Percentiles rank a stretch among this genome's conserved stretches.
Conservation (phyloP, 2,113 vertebrate species). For the Proterorhinus semilunaris region DNA sequence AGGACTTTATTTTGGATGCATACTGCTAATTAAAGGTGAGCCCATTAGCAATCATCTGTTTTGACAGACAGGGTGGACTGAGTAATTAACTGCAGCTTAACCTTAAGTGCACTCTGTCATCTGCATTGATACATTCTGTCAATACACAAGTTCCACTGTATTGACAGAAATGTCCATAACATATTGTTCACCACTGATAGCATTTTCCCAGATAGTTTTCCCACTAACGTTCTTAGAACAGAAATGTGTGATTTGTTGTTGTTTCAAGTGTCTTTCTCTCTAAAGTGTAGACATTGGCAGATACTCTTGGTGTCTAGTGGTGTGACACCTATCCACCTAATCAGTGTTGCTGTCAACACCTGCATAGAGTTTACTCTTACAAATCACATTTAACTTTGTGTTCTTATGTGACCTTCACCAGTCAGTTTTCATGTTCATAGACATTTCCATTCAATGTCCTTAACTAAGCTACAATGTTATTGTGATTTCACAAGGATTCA, state of each 20-base stretch:
- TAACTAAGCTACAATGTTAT: slow-evolving; percentile 28
- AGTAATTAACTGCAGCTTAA: slow-evolving; percentile 60
- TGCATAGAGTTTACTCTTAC: slow-evolving; percentile 42
- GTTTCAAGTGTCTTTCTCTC: slow-evolving; percentile 7
- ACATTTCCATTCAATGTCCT: slow-evolving; percentile 59
- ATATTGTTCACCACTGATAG: background rate
- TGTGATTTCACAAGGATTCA: slow-evolving; percentile 56
- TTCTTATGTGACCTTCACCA: slow-evolving; percentile 58
- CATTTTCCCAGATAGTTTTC: background rate
- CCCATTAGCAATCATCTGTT: slow-evolving; percentile 18
- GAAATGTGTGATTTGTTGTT: slow-evolving; percentile 34
- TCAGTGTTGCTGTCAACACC: slow-evolving; percentile 53
- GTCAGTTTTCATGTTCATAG: slow-evolving; percentile 49
- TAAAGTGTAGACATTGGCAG: slow-evolving; percentile 29
- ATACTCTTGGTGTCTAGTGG: slow-evolving; percentile 31
- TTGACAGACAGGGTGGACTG: slow-evolving; percentile 52
- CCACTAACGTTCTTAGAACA: slow-evolving; percentile 16
- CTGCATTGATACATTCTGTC: slow-evolving; percentile 43
- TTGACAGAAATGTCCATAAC: slow-evolving; percentile 33
- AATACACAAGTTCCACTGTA: slow-evolving; percentile 44
- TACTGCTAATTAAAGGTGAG: background rate
- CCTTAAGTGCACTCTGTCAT: slow-evolving; percentile 60
- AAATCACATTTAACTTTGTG: slow-evolving; percentile 54
- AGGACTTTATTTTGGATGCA: background rate
- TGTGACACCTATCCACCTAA: slow-evolving; percentile 51